Conservation (phyloP, 1,140 invertebrate genomes). For the Pogonomyrmex californicus region DNA sequence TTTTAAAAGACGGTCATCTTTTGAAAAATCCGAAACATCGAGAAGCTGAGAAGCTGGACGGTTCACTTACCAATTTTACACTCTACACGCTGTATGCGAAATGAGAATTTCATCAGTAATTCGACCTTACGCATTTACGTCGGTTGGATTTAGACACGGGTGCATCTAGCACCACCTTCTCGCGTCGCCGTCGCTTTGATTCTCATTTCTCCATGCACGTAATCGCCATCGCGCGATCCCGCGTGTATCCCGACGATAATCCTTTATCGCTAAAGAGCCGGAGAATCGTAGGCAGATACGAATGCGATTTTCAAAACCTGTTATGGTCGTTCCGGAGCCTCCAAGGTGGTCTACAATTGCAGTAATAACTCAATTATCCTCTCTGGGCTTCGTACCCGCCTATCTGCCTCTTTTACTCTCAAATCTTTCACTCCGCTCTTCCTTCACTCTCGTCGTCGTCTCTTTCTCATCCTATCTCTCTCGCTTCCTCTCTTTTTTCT, state of each 20-base stretch:
- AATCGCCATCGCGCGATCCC: constrained; percentile 66
- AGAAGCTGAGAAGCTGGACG: not conserved
- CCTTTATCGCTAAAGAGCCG: constrained; percentile 86
- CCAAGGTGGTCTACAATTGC: constrained; percentile 88
- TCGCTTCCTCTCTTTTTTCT: too few relatives aligned
- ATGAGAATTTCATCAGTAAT: not conserved
- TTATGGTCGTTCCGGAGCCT: constrained; percentile 85
- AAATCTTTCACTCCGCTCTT: constrained; percentile 85
- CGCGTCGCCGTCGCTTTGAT: constrained; percentile 36
- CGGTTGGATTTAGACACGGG: constrained; percentile 19
- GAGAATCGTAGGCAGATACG: constrained; percentile 84
- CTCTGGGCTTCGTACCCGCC: constrained; percentile 85
- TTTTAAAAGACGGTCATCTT: not conserved
- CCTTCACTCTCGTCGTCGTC: constrained; percentile 62
- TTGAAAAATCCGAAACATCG: not conserved
- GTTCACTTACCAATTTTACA: not conserved
- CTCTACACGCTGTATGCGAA: not conserved
- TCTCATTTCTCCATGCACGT: constrained; percentile 54
- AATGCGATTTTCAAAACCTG: constrained; percentile 86
- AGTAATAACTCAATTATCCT: constrained; percentile 88
- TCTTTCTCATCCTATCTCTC: constrained; percentile 48
- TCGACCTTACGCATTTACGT: not conserved
- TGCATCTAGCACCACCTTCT: constrained; percentile 34
- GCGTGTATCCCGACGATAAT: constrained; percentile 80
- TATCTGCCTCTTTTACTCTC: constrained; percentile 87